phyloP scores from a whole-genome alignment of 2,888 invertebrate species.

The Altica lythri region DNA sequence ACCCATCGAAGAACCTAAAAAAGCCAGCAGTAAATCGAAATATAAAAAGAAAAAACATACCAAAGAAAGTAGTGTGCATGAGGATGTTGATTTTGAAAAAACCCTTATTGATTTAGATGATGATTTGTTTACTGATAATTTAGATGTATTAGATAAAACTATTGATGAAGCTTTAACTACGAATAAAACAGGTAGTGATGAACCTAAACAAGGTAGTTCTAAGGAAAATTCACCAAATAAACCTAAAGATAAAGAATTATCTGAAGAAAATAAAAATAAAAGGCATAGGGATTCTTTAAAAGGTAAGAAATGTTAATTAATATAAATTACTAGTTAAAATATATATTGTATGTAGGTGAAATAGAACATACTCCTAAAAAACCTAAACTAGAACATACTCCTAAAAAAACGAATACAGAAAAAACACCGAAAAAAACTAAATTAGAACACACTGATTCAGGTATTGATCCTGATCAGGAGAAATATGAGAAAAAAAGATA shows the following conservation, averaged over 20 bases:
- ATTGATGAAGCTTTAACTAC: conserved; percentile 42
- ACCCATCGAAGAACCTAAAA: conserved; percentile 34
- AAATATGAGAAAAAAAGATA: conserved; percentile 69
- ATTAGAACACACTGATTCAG: conserved; percentile 49
- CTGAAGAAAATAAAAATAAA: conserved; percentile 31
- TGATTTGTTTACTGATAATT: conserved; percentile 51
- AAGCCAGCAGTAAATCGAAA: no score
- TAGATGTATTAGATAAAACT: conserved; percentile 49
- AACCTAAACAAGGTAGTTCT: conserved; percentile 17
- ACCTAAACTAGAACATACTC: background rate
- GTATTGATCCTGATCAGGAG: conserved; percentile 67
- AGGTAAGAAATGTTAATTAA: conserved; percentile 33
- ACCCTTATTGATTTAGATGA: conserved; percentile 70
- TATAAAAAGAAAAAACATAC: conserved; percentile 39
- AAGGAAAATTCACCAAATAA: conserved; percentile 24
- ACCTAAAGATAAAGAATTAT: no score
- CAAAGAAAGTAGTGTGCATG: conserved; percentile 61
- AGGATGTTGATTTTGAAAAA: conserved; percentile 72
- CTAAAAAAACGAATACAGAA: conserved; percentile 2
- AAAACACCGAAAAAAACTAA: conserved; percentile 45
- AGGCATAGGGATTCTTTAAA: conserved; percentile 35
- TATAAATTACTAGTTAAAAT: background rate
- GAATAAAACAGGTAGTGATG: conserved; percentile 29
- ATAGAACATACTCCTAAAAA: no score
- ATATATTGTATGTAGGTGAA: background rate